Conservation (phyloP, 2,797 vertebrate species). For the Distichodus sexfasciatus region DNA sequence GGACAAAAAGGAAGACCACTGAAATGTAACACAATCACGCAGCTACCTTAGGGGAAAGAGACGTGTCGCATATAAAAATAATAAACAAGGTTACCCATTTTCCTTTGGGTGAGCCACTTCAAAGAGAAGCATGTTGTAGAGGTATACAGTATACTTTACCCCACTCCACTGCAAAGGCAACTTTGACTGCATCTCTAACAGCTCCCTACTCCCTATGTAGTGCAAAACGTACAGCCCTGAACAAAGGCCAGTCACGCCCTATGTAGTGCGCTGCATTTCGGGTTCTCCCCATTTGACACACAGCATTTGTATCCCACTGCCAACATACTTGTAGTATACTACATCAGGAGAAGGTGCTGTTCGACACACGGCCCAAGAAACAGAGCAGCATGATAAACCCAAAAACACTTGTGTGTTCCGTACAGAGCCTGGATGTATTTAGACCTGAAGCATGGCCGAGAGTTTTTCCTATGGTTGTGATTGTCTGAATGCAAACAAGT, state of each 20-base stretch:
- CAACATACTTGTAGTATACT: too few species aligned
- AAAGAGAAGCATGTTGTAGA: conserved; percentile 54
- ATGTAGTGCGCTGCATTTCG: too few species aligned
- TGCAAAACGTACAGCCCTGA: too few species aligned
- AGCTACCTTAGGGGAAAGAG: conserved; percentile 53
- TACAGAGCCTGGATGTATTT: conserved; percentile 32
- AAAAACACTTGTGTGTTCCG: conserved; percentile 36
- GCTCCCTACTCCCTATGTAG: too few species aligned
- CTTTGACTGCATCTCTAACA: too few species aligned
- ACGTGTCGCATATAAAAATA: conserved; percentile 49
- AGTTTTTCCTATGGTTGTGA: conserved; percentile 28
- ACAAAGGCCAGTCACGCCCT: too few species aligned
- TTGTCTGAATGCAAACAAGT: conserved; percentile 39
- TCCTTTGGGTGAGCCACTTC: conserved; percentile 51
- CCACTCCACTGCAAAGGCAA: conserved; percentile 73
- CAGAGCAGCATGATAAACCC: conserved; percentile 67
- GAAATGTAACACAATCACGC: conserved; percentile 59
- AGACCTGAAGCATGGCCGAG: conserved; percentile 35
- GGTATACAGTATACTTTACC: conserved; percentile 58
- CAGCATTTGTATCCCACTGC: too few species aligned
- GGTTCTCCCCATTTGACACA: too few species aligned
- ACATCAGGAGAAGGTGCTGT: too few species aligned
- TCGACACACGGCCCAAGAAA: too few species aligned
- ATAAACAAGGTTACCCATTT: conserved; percentile 41
- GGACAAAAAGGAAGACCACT: conserved; percentile 53